These are phyloP conservation scores for Pseudomyrmex sp. DNA, from an alignment of 1,140 invertebrate species.

Conservation along the genomic window DNA sequence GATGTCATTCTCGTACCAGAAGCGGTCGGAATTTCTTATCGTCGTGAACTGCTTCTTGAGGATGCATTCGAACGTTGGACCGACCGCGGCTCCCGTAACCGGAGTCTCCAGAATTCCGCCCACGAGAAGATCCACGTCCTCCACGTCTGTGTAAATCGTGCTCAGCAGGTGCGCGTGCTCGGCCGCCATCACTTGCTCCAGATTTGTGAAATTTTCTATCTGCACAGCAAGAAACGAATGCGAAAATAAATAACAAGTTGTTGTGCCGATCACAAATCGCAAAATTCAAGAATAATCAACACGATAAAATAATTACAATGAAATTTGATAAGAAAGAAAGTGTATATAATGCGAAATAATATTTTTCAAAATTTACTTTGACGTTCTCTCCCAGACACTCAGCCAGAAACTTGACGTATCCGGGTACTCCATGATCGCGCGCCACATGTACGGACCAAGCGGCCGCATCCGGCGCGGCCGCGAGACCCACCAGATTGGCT, in stretches of 20 bases:
- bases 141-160: slow-evolving; percentile 89
- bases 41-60: slow-evolving; percentile 92
- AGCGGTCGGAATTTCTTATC: slow-evolving; percentile 93
- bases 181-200: slow-evolving; percentile 88
- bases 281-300: neutral
- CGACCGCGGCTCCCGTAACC: slow-evolving; percentile 91
- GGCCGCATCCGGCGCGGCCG: slow-evolving; percentile 68
- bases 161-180: slow-evolving; percentile 87
- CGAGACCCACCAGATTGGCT: slow-evolving; percentile 81
- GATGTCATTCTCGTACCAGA: slow-evolving; percentile 98
- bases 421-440: slow-evolving; percentile 96
- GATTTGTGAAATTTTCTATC: slow-evolving; percentile 87
- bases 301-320: neutral
- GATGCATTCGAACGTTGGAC: slow-evolving; percentile 95
- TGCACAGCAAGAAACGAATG: slow-evolving; percentile 27
- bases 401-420: slow-evolving; percentile 91
- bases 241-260: neutral
- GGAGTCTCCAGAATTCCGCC: slow-evolving; percentile 94
- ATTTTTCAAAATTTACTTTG: slow-evolving; percentile 73
- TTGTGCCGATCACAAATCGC: too few relatives aligned
- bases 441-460: slow-evolving; percentile 88
- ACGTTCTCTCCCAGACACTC: slow-evolving; percentile 88
- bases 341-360: neutral
- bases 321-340: too few relatives aligned
- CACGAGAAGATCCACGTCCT: slow-evolving; percentile 94